Evolutionary conservation across 35 echinoderm and acorn worm genomes (phyloP).

Genomic region (Strongylocentrotus purpuratus): DNA sequence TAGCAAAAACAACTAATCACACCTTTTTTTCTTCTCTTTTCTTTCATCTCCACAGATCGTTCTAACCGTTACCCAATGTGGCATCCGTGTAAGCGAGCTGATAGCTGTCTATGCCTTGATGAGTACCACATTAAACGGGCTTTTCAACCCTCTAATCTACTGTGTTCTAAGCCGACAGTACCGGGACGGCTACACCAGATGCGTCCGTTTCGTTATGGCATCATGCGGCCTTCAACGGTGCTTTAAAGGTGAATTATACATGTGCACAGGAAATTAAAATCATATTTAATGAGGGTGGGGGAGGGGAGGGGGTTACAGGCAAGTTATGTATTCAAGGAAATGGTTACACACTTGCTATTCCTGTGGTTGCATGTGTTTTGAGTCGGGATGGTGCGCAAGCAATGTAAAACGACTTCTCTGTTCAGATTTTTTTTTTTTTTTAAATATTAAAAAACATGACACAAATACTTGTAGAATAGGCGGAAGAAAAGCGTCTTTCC

Average conservation of each 20-base stretch:
- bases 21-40: not conserved
- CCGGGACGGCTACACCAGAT: constrained; percentile 64
- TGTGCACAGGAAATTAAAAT: not conserved
- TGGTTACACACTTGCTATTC: too few relatives aligned
- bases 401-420: too few relatives aligned
- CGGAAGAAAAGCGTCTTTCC: too few relatives aligned
- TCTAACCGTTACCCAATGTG: constrained; percentile 78
- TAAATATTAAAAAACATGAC: too few relatives aligned
- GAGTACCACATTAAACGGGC: constrained; percentile 90
- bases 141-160: constrained; percentile 90
- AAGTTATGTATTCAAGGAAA: too few relatives aligned
- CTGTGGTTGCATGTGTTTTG: too few relatives aligned
- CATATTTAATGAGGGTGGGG: too few relatives aligned
- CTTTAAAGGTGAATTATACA: constrained; percentile 43
- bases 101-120: constrained; percentile 83
- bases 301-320: too few relatives aligned
- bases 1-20: too few relatives aligned
- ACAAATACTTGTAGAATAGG: too few relatives aligned
- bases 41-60: constrained; percentile 60
- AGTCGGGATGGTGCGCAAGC: too few relatives aligned
- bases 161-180: constrained; percentile 85
- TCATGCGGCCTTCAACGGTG: constrained; percentile 54
- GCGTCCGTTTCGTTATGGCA: constrained; percentile 47
- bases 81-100: constrained; percentile 71
- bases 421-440: too few relatives aligned